Percentiles rank a stretch among this genome's conserved stretches.
phyloP scores from a whole-genome alignment of 2,797 vertebrate species.

The Sebastes kiyomatsui region DNA sequence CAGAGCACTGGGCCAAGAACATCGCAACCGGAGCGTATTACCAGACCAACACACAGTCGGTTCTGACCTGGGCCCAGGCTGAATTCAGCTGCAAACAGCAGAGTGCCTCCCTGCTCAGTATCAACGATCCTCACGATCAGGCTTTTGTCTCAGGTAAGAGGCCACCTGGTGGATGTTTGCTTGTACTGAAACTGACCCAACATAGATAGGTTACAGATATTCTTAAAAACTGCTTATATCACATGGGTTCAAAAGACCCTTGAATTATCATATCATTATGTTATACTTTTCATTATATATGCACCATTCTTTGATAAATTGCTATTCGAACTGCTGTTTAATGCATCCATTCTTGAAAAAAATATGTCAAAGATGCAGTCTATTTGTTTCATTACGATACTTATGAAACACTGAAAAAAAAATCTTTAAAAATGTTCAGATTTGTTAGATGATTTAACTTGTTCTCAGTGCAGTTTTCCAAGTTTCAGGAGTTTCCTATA shows the following conservation, averaged over 20 bases:
- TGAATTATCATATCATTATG: not conserved
- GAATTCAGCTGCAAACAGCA: slow-evolving; percentile 92
- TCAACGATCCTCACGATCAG: slow-evolving; percentile 87
- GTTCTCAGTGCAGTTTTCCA: not conserved
- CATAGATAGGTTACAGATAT: not conserved
- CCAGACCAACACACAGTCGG: slow-evolving; percentile 86
- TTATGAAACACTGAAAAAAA: too few species aligned
- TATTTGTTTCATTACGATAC: not conserved
- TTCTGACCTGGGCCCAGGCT: slow-evolving; percentile 89
- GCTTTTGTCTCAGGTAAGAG: slow-evolving; percentile 87
- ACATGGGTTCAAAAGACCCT: not conserved
- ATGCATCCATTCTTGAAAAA: not conserved
- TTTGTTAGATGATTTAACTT: not conserved
- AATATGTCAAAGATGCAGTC: not conserved
- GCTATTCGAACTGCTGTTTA: not conserved
- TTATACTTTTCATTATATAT: not conserved
- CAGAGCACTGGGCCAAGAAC: slow-evolving; percentile 84
- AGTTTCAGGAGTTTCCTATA: not conserved
- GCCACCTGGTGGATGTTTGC: slow-evolving; percentile 6
- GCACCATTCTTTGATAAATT: not conserved
- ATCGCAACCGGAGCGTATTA: slow-evolving; percentile 83
- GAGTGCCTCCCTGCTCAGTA: slow-evolving; percentile 83
- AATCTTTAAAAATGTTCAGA: not conserved
- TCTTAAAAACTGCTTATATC: not conserved
- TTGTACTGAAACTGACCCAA: not conserved